Conservation (phyloP, 2,888 invertebrate genomes). For the Isoperla grammatica region DNA sequence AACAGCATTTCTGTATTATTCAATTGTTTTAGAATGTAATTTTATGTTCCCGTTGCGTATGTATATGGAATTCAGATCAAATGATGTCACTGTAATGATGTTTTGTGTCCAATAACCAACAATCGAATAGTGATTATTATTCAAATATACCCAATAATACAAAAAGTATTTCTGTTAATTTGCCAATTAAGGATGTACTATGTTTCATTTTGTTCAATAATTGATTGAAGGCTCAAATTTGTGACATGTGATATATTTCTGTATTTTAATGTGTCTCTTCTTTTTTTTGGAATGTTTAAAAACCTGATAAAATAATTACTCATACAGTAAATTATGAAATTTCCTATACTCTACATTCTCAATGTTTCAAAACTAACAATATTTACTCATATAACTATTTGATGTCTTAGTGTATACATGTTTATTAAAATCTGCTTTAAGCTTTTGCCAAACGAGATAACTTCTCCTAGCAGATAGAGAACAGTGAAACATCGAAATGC, state of each 20-base stretch:
- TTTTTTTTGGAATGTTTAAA: conserved; percentile 16
- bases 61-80: conserved; percentile 1
- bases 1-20: conserved; percentile 10
- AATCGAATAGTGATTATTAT: conserved; percentile 8
- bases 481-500: conserved; percentile 16
- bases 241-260: conserved; percentile 33
- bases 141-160: conserved; percentile 7
- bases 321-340: conserved; percentile 23
- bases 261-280: conserved; percentile 22
- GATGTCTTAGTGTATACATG: conserved; percentile 23
- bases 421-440: conserved; percentile 18
- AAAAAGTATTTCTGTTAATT: conserved; percentile 6
- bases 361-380: conserved; percentile 21
- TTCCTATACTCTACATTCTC: conserved; percentile 24
- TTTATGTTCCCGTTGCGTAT: conserved; percentile 5
- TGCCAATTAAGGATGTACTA: conserved; percentile 2
- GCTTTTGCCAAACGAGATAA: conserved; percentile 13
- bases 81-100: conserved; percentile 5
- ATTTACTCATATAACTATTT: conserved; percentile 21
- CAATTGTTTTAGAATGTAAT: not conserved
- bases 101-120: conserved; percentile 8
- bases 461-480: conserved; percentile 13
- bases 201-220: not conserved
- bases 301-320: conserved; percentile 18
- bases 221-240: conserved; percentile 31